Base-by-base conservation (phyloP, 2,113 vertebrate genomes). In the Centropus bengalensis region DNA sequence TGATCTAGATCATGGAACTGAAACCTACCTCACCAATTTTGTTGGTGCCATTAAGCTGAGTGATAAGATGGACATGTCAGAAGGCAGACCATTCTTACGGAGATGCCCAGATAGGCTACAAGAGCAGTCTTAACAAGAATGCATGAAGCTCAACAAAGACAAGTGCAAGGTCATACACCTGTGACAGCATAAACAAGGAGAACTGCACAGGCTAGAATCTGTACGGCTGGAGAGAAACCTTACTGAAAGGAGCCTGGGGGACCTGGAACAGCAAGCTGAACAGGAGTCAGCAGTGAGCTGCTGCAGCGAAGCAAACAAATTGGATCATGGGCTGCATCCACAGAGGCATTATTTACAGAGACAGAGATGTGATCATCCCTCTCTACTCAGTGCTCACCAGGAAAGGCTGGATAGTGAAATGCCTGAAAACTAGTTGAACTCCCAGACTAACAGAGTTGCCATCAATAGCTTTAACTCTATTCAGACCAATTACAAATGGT, bases 241-340 rank as follows among this genome's bases (percentile, higher is more conserved):
- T 49, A 38, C 63, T 19, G 45, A 49, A 76, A 71, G 49, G 55
- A 22, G 47, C 15, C 13, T 7, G 28, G 32, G 16, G 18, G 14
- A 55, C 30, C 64, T n/a, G 12, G 14, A 33, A 56, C 47, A 47
- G 10, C 44, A 69, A 56, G 60, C 55, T 26, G 30, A 70, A 10
- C 9, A 49, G 47, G 10, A 49, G 28, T 8, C 49, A 26, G 40
- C 49, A 45, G n/a, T 1, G 7, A 1, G 1, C 18, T 1, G 11
- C 55, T 66, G 44, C 45, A 44, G 26, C 33, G 56, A 30, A 0
- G 2, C 54, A 30, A 1, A 12, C 70, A 64, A 44, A 45, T 36
- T 15, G 5, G 33, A 55, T 28, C 30, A 21, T 52, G 28, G 27
- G 23, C 45, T 56, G 32, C 40, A 52, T 36, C 23, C 2, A 6